Conservation (phyloP, 2,113 vertebrate species). For the Mobula hypostoma region DNA sequence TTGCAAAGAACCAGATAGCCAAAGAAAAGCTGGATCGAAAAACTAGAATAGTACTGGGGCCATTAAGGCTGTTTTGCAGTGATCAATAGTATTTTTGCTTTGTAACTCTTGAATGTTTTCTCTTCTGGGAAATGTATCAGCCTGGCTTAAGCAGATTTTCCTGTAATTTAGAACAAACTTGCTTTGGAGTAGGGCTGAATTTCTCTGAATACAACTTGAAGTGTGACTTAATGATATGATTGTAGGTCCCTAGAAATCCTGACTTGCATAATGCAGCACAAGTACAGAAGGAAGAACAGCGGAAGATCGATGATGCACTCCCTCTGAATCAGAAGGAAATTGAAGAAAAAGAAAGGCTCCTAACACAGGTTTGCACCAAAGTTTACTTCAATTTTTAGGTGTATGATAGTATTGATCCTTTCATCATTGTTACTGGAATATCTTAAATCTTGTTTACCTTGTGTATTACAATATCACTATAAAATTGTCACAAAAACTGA, state of each 20-base stretch:
- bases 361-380: conserved; percentile 64
- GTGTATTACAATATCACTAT: no score
- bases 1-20: background rate
- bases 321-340: conserved; percentile 68
- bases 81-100: background rate
- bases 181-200: background rate
- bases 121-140: background rate
- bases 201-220: background rate
- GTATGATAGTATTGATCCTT: background rate
- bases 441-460: background rate
- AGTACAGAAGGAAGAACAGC: conserved; percentile 76
- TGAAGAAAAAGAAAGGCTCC: conserved; percentile 78
- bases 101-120: background rate
- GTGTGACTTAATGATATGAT: conserved; percentile 36
- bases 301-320: conserved; percentile 77
- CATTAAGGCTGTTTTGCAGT: background rate
- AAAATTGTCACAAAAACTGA: background rate
- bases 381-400: background rate
- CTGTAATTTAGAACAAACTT: background rate
- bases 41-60: background rate
- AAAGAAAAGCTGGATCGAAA: background rate
- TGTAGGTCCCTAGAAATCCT: conserved; percentile 71
- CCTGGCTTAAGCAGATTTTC: background rate
- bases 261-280: conserved; percentile 72
- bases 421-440: background rate